Evolutionary conservation across 1,140 invertebrate species (phyloP), one percentile per base, ranked within the genome.

Genomic region (Venturia canescens): DNA sequence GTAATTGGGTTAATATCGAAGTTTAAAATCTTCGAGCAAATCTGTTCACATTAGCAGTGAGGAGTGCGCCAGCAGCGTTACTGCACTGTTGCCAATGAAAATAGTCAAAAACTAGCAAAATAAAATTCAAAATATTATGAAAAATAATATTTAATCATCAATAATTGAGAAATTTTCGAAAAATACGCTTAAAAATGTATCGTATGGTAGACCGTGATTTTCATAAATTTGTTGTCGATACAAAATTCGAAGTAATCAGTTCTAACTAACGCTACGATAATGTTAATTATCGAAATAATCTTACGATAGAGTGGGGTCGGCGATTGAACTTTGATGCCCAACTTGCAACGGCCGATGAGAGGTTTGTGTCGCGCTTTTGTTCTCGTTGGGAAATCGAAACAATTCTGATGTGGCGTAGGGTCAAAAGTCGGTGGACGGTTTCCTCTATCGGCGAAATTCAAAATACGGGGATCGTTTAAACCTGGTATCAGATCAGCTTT

Each of bases 401-500:
- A 63, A 29, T 27, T 29, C 5, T 66, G 18, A 23, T 80, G 60
- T 16, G 60, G 53, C 16, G 63, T 21, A 23, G 4, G 75, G 26
- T 78, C 18, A n/a, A n/a, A 13, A 34, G 9, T 26, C 53, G 63
- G 16, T 60, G n/a, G 27, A 11, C 11, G 29, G 31, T 29, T 13
- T 13, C 70, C 23, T 15, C 2, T 34, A 44, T 79, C 29, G 48
- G 69, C n/a, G 15, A n/a, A 5, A 66, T 66, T 78, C 53, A 80
- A 60, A 74, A 71, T 11, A 15, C 31, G 6, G 9, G 2, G 57
- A 60, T 79, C 63, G 29, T 53, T 60, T 70, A 83, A 1, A 6
- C 83, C 80, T 34, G 80, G 76, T 74, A 86, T 69, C 21, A 83
- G 15, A 23, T 85, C 79, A 16, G 38, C 48, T 23, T 82, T 38